Evolutionary conservation across 1,140 invertebrate species (phyloP), one percentile per base, ranked within the genome.

Genomic region (Portunus trituberculatus): DNA sequence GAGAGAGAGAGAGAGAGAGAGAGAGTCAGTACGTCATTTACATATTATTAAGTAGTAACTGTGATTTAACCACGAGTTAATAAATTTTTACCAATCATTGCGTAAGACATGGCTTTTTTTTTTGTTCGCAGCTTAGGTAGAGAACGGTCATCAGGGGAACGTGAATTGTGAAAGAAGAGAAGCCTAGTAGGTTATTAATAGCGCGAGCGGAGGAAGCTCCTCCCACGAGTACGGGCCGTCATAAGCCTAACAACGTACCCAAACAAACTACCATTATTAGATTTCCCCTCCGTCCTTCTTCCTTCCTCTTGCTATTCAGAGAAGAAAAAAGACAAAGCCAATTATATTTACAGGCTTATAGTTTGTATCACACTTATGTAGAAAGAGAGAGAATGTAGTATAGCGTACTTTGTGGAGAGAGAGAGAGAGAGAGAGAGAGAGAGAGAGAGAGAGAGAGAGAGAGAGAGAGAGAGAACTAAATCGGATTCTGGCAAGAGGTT

Each of bases 181-280:
- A 59, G 52, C 20, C 52, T 59, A 12, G 52, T 4, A 76, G 25
- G 67, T 76, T 76, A 76, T 76, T 76, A 76, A 76, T 76, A 76
- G 67, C 25, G 67, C 20, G 67, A n/a, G 67, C 3, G 67, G 20
- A 76, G 67, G 67, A n/a, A 76, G 67, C 67, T 0, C 67, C 67
- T n/a, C 25, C 67, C 67, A 7, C 25, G 67, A 25, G 67, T 76
- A 76, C 67, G 6, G 67, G 67, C 67, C 67, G 67, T 76, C 67
- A 76, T 89, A 89, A 89, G 87, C 87, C 87, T 89, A 89, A 89
- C 39, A 89, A 48, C 45, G 87, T 89, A 89, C 87, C 87, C 87
- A 45, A 88, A 89, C 87, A 89, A 46, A 45, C 87, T n/a, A 20
- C 87, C 84, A 39, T 46, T 46, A 89, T 46, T 48, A 28, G 25